A percentile compares a stretch with the other conserved stretches of the same genome.
These are phyloP conservation scores for Drosophila sechellia DNA, from an alignment of 1,140 invertebrate species.

Conservation along the genomic window DNA sequence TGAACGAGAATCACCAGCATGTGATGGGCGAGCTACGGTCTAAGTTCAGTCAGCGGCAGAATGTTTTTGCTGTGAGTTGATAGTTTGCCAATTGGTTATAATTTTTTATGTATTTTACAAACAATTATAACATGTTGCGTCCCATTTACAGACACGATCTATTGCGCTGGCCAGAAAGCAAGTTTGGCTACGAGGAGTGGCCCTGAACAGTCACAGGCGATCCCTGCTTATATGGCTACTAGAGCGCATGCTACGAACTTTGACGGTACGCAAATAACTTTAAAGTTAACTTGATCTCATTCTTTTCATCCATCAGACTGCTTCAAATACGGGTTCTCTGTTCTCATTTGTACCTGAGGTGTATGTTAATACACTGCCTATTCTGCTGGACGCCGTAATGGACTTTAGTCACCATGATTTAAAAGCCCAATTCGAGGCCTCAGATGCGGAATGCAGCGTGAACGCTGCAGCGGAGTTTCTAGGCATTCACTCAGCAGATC, in stretches of 20 bases:
- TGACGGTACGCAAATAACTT: constrained; percentile 51
- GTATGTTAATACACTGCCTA: constrained; percentile 87
- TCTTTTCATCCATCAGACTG: constrained; percentile 29
- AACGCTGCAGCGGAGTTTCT: constrained; percentile 90
- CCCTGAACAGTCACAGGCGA: constrained; percentile 63
- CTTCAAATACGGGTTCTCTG: constrained; percentile 87
- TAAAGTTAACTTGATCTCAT: background rate
- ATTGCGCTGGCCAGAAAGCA: constrained; percentile 81
- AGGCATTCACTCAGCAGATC: constrained; percentile 90
- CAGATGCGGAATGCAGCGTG: constrained; percentile 85
- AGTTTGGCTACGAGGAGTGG: constrained; percentile 79
- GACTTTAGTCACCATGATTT: constrained; percentile 86
- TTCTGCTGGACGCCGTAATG: constrained; percentile 87
- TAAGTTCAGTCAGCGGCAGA: constrained; percentile 78
- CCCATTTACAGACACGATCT: constrained; percentile 69
- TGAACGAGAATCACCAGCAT: constrained; percentile 76
- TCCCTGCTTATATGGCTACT: constrained; percentile 86
- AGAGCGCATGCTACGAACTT: constrained; percentile 86
- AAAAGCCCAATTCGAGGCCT: constrained; percentile 67
- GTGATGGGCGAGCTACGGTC: constrained; percentile 70
- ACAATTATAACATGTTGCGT: background rate
- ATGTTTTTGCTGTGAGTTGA: constrained; percentile 79
- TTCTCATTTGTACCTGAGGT: constrained; percentile 93
- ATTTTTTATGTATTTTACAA: background rate
- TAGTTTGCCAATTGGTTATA: background rate